phyloP scores from a whole-genome alignment of 1,140 invertebrate genomes.

The Drosophila obscura region DNA sequence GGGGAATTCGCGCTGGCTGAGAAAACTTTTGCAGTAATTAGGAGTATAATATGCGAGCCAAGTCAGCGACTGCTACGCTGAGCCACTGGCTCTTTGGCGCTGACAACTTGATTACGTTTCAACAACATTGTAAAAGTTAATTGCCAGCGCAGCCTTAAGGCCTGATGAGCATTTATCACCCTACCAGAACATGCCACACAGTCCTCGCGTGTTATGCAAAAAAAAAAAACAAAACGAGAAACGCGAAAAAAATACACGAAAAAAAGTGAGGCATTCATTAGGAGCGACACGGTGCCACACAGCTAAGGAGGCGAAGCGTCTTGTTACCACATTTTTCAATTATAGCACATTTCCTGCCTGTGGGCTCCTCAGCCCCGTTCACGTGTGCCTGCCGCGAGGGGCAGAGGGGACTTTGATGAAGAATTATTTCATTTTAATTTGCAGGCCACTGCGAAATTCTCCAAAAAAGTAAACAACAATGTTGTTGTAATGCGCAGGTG shows the following conservation, averaged over 20 bases:
- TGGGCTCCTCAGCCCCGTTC: slow-evolving; percentile 21
- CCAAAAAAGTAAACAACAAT: slow-evolving; percentile 42
- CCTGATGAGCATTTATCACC: slow-evolving; percentile 80
- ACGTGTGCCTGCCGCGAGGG: slow-evolving; percentile 16
- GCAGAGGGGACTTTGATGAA: slow-evolving; percentile 63
- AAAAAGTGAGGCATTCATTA: slow-evolving; percentile 78
- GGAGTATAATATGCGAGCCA: slow-evolving; percentile 66
- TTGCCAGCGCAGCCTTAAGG: slow-evolving; percentile 76
- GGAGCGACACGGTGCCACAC: slow-evolving; percentile 57
- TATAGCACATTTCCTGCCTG: slow-evolving; percentile 74
- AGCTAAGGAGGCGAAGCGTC: slow-evolving; percentile 39
- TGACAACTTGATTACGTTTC: slow-evolving; percentile 81
- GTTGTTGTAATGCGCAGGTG: slow-evolving; percentile 55
- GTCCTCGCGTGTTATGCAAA: slow-evolving; percentile 53
- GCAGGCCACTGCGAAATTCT: slow-evolving; percentile 53
- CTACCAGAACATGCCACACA: slow-evolving; percentile 40
- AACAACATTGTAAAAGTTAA: slow-evolving; percentile 82
- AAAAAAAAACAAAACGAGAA: slow-evolving; percentile 13
- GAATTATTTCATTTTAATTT: slow-evolving; percentile 83
- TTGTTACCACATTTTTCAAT: slow-evolving; percentile 84
- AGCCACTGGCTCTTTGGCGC: slow-evolving; percentile 34
- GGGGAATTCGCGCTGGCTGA: slow-evolving; percentile 50
- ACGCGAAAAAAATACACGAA: slow-evolving; percentile 36
- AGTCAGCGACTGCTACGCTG: slow-evolving; percentile 4
- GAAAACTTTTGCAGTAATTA: slow-evolving; percentile 70